These are phyloP conservation scores for Dryoscopus gambensis DNA, from an alignment of 2,113 vertebrate species.

Conservation along the genomic window DNA sequence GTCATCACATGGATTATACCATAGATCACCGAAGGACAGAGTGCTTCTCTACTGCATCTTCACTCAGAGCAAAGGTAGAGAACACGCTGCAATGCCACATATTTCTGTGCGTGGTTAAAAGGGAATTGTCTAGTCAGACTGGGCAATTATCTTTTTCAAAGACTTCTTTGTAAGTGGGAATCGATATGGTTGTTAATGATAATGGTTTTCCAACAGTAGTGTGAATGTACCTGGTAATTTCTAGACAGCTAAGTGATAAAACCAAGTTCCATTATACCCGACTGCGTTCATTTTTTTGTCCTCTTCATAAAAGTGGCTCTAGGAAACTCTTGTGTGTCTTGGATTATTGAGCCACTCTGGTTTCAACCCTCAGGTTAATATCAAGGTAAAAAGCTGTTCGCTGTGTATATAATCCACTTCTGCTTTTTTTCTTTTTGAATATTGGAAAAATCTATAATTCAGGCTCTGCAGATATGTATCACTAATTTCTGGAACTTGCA, in stretches of 20 bases:
- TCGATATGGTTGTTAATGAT: slow-evolving; percentile 24
- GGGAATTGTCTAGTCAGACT: slow-evolving; percentile 3
- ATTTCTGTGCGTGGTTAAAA: neutral
- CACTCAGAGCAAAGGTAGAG: neutral
- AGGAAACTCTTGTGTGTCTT: neutral
- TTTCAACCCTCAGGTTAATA: neutral
- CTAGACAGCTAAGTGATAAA: slow-evolving; percentile 23
- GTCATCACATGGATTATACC: neutral
- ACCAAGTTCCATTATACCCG: neutral
- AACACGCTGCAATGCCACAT: neutral
- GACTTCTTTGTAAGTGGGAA: slow-evolving; percentile 22
- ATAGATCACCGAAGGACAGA: neutral
- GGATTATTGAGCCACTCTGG: neutral
- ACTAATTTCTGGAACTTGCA: neutral
- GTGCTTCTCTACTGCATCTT: neutral
- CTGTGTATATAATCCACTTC: neutral
- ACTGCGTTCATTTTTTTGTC: neutral
- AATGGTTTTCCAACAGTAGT: neutral
- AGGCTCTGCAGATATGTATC: neutral
- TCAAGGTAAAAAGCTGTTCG: neutral
- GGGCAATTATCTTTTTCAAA: neutral
- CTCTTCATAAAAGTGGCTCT: neutral
- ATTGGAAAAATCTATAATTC: neutral
- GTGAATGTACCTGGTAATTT: slow-evolving; percentile 34
- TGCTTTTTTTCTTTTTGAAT: neutral